These are phyloP conservation scores for Acanthurus leucopareius DNA, from an alignment of 2,797 vertebrate species.

Conservation along the genomic window DNA sequence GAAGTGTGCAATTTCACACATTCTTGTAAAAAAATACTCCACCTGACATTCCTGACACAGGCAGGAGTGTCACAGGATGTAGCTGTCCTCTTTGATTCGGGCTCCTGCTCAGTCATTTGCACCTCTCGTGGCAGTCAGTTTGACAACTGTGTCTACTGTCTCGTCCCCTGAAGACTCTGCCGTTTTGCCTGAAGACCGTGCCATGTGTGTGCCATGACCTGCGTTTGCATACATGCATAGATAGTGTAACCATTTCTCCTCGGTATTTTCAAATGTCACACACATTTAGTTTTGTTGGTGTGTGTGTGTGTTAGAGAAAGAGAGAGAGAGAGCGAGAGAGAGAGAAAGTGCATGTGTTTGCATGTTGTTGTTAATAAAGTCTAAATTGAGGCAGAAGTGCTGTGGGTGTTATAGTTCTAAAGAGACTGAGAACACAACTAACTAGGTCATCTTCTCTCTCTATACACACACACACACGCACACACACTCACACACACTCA, in stretches of 20 bases:
- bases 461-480: constrained; percentile 15
- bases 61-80: not conserved
- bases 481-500: constrained; percentile 34
- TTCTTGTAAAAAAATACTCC: not conserved
- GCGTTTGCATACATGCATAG: constrained; percentile 19
- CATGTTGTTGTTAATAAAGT: constrained; percentile 62
- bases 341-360: not conserved
- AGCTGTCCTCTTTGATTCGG: constrained; percentile 7
- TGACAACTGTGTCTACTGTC: not conserved
- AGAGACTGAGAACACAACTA: constrained; percentile 67
- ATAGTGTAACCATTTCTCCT: constrained; percentile 1
- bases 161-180: not conserved
- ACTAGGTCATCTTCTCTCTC: constrained; percentile 66
- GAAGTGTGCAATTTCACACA: not conserved
- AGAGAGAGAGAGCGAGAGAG: not conserved
- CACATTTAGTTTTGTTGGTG: not conserved
- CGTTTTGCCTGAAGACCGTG: not conserved
- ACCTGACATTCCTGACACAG: not conserved
- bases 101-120: not conserved
- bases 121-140: not conserved
- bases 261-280: constrained; percentile 26
- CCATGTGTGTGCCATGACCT: not conserved
- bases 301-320: not conserved
- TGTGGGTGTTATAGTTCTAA: constrained; percentile 69
- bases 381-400: constrained; percentile 70